Percentiles rank a stretch among this genome's conserved stretches.
phyloP scores from a whole-genome alignment of 2,888 invertebrate species.

The Paralinhomoeus sp. region DNA sequence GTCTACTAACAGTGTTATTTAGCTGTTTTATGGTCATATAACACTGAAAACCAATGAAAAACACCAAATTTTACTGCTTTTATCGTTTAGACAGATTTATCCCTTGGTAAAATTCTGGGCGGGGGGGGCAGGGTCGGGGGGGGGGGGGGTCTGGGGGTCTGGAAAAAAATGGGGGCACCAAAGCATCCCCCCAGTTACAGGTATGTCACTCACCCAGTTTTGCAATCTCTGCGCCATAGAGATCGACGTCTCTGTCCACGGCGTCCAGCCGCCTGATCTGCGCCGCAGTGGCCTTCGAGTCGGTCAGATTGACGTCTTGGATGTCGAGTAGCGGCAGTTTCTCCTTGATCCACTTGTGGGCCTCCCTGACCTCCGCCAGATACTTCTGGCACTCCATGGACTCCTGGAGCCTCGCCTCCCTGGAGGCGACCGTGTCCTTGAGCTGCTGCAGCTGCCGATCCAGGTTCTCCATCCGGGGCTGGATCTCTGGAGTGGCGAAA shows the following conservation, averaged over 20 bases:
- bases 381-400: conserved; percentile 48
- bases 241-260: conserved; percentile 19
- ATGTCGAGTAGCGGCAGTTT: conserved; percentile 50
- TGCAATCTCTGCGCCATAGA: conserved; percentile 15
- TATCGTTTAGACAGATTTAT: too few species aligned
- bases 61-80: too few species aligned
- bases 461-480: conserved; percentile 42
- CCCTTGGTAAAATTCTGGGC: too few species aligned
- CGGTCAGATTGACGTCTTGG: not conserved
- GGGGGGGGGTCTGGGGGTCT: too few species aligned
- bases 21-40: too few species aligned
- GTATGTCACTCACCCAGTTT: conserved; percentile 14
- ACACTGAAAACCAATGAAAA: too few species aligned
- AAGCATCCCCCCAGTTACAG: too few species aligned
- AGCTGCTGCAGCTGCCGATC: conserved; percentile 2
- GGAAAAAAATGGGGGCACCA: too few species aligned
- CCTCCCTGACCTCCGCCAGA: conserved; percentile 66
- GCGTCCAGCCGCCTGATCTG: conserved; percentile 55
- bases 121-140: too few species aligned
- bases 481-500: conserved; percentile 53
- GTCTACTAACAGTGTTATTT: too few species aligned
- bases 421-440: conserved; percentile 7
- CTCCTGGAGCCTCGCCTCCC: conserved; percentile 9
- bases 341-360: conserved; percentile 72
- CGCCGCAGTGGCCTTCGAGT: conserved; percentile 47